phyloP scores from a whole-genome alignment of 2,797 vertebrate genomes.

The Anguilla pacifica region DNA sequence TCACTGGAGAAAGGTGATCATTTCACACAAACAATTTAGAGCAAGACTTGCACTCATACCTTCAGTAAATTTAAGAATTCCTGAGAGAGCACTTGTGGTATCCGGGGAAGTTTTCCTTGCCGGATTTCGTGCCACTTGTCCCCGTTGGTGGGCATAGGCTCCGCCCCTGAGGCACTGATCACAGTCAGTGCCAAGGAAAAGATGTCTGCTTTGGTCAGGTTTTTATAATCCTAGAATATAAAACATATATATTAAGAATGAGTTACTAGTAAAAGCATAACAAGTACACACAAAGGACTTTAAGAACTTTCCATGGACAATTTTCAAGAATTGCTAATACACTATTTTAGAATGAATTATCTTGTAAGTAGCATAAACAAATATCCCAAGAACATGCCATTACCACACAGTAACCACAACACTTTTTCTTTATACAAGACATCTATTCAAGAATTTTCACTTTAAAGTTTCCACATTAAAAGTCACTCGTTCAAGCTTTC shows the following conservation, averaged over 20 bases:
- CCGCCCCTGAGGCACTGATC: slow-evolving; percentile 78
- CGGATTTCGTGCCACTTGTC: slow-evolving; percentile 96
- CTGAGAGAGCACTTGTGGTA: slow-evolving; percentile 90
- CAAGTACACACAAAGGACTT: not conserved
- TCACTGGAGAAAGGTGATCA: no score
- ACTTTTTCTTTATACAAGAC: no score
- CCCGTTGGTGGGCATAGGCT: slow-evolving; percentile 91
- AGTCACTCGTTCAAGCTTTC: not conserved
- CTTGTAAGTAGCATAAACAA: not conserved
- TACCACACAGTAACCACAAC: not conserved
- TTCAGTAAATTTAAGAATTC: slow-evolving; percentile 87
- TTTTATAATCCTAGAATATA: slow-evolving; percentile 68
- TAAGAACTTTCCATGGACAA: not conserved
- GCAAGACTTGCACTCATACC: slow-evolving; percentile 64
- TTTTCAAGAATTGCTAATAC: not conserved
- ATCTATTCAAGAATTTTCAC: not conserved
- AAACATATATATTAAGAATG: not conserved
- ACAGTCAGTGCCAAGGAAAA: slow-evolving; percentile 77
- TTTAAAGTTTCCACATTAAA: not conserved
- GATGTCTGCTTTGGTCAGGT: slow-evolving; percentile 75
- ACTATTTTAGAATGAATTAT: not conserved
- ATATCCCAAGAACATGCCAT: not conserved
- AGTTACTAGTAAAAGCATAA: not conserved
- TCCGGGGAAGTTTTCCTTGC: slow-evolving; percentile 84
- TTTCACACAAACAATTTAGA: not conserved